These are phyloP conservation scores for Trisateles emortualis DNA, from an alignment of 2,888 invertebrate genomes.

Conservation along the genomic window DNA sequence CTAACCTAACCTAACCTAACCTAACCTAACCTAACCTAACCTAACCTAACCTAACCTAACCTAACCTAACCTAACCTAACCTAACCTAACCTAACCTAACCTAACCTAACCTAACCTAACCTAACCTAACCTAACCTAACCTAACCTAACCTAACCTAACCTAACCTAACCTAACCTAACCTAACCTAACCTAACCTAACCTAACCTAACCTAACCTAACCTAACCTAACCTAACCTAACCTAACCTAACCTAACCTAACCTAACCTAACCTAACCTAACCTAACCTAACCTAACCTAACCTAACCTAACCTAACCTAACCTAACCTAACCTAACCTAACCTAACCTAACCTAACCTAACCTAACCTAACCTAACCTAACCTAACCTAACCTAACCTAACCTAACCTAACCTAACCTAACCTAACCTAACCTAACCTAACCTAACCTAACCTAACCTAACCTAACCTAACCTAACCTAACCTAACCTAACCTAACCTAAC, in stretches of 20 bases:
- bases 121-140: constrained; percentile 47
- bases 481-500: constrained; percentile 39
- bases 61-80: constrained; percentile 27
- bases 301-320: constrained; percentile 42
- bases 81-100: constrained; percentile 45
- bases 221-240: constrained; percentile 50
- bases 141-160: constrained; percentile 41
- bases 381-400: constrained; percentile 32
- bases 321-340: constrained; percentile 23
- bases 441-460: constrained; percentile 36
- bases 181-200: constrained; percentile 51
- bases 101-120: constrained; percentile 34
- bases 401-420: constrained; percentile 41
- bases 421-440: constrained; percentile 43
- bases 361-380: constrained; percentile 26
- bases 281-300: constrained; percentile 40
- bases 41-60: constrained; percentile 28
- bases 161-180: constrained; percentile 49
- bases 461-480: constrained; percentile 37
- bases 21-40: constrained; percentile 34
- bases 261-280: constrained; percentile 42
- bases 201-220: constrained; percentile 49
- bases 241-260: constrained; percentile 37
- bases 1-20: constrained; percentile 35
- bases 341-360: constrained; percentile 38